A percentile compares a stretch with the other conserved stretches of the same genome.
These are phyloP conservation scores for Diorhabda carinulata DNA, from an alignment of 1,140 invertebrate genomes.

Conservation along the genomic window DNA sequence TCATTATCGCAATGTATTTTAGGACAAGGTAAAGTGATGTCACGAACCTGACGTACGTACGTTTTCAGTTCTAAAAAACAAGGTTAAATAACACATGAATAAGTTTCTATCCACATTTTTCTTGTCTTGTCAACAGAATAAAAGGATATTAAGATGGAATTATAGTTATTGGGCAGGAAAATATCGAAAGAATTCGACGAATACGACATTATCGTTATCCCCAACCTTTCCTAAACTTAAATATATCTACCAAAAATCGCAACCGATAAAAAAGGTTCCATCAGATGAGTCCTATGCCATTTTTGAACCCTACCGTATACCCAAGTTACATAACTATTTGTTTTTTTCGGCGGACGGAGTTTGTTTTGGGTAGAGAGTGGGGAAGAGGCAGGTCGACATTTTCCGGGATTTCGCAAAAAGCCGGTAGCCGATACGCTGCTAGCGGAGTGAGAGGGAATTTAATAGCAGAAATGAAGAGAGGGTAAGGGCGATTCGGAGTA, in stretches of 20 bases:
- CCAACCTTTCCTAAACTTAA: background rate
- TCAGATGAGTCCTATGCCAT: slow-evolving; percentile 6
- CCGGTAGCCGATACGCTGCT: slow-evolving; percentile 17
- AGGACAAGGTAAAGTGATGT: too few relatives aligned
- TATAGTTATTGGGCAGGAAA: too few relatives aligned
- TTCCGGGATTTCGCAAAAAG: slow-evolving; percentile 1
- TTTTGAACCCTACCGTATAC: slow-evolving; percentile 18
- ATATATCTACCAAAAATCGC: background rate
- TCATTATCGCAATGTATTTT: too few relatives aligned
- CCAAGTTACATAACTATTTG: slow-evolving; percentile 4
- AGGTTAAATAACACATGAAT: too few relatives aligned
- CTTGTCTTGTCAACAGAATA: too few relatives aligned
- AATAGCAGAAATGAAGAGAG: slow-evolving; percentile 12
- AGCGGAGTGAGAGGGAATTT: background rate
- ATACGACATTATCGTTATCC: background rate
- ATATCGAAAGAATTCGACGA: background rate
- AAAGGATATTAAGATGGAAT: too few relatives aligned
- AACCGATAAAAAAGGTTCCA: slow-evolving; percentile 5
- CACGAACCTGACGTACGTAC: too few relatives aligned
- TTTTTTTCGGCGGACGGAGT: background rate
- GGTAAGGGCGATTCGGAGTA: slow-evolving; percentile 6
- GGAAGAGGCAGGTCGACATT: background rate
- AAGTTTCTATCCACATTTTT: too few relatives aligned
- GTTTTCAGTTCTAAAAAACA: too few relatives aligned
- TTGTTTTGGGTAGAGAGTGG: background rate